Evolutionary conservation across 2,113 vertebrate genomes (phyloP).

Genomic region (Chelonoidis abingdonii): DNA sequence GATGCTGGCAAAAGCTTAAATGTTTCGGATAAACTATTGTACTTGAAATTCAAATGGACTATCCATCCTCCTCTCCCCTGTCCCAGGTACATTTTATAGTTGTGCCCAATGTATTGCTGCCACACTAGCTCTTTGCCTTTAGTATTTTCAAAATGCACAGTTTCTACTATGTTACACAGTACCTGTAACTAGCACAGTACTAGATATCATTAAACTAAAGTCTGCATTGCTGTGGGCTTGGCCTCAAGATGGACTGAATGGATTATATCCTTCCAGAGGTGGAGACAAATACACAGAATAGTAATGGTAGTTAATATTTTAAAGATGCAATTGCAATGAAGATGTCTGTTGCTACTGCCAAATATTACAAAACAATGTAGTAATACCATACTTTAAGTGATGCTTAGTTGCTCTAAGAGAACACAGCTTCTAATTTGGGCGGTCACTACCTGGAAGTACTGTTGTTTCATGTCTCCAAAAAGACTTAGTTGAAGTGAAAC

Average conservation of each 20-base stretch:
- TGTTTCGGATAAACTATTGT: neutral
- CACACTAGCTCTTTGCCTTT: neutral
- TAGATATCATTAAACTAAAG: neutral
- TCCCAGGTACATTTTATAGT: neutral
- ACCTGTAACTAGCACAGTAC: neutral
- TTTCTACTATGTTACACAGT: neutral
- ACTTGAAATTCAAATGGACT: neutral
- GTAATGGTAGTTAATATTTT: neutral
- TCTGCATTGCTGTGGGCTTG: accelerated
- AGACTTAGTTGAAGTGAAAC: neutral
- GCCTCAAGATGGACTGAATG: neutral
- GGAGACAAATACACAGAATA: neutral
- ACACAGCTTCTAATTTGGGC: neutral
- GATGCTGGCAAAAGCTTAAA: neutral
- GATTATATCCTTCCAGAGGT: neutral
- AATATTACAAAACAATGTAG: neutral
- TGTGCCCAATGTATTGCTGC: neutral
- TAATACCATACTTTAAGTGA: neutral
- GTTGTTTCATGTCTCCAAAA: neutral
- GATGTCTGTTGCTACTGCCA: neutral
- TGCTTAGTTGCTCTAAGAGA: neutral
- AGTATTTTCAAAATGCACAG: neutral
- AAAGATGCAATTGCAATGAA: neutral
- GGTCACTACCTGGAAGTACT: neutral
- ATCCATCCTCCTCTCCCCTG: neutral